Evolutionary conservation across 2,888 invertebrate species (phyloP).

Genomic region (Apodemia zela): DNA sequence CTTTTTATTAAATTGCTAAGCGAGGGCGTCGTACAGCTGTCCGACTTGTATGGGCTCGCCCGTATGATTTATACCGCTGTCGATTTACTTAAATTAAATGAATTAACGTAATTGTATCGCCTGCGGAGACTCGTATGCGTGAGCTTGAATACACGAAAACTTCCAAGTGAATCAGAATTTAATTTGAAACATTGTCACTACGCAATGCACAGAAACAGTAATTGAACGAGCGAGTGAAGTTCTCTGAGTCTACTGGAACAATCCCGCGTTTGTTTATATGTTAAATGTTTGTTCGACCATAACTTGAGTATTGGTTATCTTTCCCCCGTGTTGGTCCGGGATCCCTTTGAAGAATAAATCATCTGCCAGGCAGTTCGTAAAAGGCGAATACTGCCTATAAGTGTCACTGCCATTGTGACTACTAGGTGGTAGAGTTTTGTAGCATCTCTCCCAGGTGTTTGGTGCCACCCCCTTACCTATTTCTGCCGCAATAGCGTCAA

Average conservation of each 20-base stretch:
- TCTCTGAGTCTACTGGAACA: not conserved
- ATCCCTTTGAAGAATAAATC: no score
- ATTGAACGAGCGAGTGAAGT: not conserved
- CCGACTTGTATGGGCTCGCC: slow-evolving; percentile 69
- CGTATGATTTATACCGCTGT: slow-evolving; percentile 57
- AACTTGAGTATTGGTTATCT: no score
- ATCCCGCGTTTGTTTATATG: not conserved
- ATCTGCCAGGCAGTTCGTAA: no score
- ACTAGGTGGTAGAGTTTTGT: no score
- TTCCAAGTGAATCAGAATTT: not conserved
- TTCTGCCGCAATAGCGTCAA: no score
- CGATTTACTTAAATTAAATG: slow-evolving; percentile 57
- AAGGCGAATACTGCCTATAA: no score
- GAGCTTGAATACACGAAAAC: not conserved
- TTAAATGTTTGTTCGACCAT: not conserved
- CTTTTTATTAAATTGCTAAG: slow-evolving; percentile 74
- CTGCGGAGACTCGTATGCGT: slow-evolving; percentile 17
- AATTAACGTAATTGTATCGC: slow-evolving; percentile 52
- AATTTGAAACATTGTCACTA: not conserved
- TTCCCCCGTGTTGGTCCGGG: no score
- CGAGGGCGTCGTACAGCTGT: slow-evolving; percentile 54
- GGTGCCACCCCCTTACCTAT: no score
- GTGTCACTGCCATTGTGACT: no score
- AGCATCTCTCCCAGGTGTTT: no score
- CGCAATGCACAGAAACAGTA: not conserved